phyloP scores from a whole-genome alignment of 2,113 vertebrate species.

The Felis chaus region DNA sequence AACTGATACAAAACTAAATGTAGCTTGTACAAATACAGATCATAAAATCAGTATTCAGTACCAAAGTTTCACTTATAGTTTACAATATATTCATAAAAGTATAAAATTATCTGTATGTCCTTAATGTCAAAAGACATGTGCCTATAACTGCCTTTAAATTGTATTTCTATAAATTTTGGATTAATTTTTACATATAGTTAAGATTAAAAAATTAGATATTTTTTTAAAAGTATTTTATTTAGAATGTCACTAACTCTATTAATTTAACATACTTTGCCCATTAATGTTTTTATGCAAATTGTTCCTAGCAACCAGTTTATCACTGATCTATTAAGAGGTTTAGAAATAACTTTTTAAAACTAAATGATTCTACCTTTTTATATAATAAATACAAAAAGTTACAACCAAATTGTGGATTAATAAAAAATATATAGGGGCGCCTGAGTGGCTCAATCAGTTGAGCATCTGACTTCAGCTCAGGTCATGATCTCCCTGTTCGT shows the following conservation, averaged over 20 bases:
- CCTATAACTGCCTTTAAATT: constrained; percentile 20
- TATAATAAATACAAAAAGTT: not conserved
- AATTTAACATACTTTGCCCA: not conserved
- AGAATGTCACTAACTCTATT: constrained; percentile 24
- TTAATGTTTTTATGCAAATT: not conserved
- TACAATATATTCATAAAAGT: not conserved
- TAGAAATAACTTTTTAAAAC: not conserved
- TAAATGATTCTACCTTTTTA: not conserved
- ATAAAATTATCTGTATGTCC: not conserved
- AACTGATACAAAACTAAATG: constrained; percentile 24
- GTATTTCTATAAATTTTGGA: constrained; percentile 29
- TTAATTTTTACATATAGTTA: not conserved
- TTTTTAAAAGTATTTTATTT: constrained; percentile 42
- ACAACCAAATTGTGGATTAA: not conserved
- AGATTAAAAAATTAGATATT: constrained; percentile 47
- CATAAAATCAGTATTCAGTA: not conserved
- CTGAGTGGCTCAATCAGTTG: too few species aligned
- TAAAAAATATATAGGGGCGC: not conserved
- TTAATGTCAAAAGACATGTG: constrained; percentile 7
- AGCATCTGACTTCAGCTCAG: too few species aligned
- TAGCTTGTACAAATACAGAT: not conserved
- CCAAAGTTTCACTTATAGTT: not conserved
- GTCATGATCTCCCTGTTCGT: too few species aligned
- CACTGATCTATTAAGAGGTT: not conserved
- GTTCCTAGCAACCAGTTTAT: not conserved